Evolutionary conservation across 1,140 invertebrate genomes (phyloP).

Genomic region (Nasonia giraulti): DNA sequence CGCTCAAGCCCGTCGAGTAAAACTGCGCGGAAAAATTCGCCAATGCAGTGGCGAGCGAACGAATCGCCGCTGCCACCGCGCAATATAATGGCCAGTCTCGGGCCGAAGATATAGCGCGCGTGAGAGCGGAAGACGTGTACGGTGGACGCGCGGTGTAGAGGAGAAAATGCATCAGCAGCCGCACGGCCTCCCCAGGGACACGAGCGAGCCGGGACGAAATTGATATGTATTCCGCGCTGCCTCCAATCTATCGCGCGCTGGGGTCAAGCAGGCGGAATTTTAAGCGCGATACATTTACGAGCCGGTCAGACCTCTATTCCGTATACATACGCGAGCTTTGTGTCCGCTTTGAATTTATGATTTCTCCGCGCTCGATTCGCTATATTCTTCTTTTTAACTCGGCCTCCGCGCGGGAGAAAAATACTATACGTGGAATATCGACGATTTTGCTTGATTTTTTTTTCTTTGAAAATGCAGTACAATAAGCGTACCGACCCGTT

Average conservation of each 20-base stretch:
- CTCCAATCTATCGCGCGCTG: constrained; percentile 72
- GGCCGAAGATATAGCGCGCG: not conserved
- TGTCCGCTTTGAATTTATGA: constrained; percentile 50
- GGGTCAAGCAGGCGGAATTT: constrained; percentile 75
- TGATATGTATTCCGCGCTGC: constrained; percentile 74
- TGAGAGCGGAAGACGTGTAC: not conserved
- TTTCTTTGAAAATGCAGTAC: too few relatives aligned
- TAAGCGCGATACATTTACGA: constrained; percentile 66
- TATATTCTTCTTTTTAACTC: constrained; percentile 6
- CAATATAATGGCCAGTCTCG: constrained; percentile 37
- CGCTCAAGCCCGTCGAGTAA: not conserved
- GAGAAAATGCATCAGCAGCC: constrained; percentile 61
- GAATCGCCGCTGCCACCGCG: constrained; percentile 37
- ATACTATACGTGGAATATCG: constrained; percentile 7
- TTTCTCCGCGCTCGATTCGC: constrained; percentile 23
- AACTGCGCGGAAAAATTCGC: constrained; percentile 16
- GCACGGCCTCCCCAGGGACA: constrained; percentile 64
- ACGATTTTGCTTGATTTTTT: too few relatives aligned
- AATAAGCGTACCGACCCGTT: too few relatives aligned
- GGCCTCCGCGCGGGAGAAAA: not conserved
- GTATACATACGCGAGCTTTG: constrained; percentile 24
- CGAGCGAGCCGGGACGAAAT: constrained; percentile 64
- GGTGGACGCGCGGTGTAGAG: constrained; percentile 50
- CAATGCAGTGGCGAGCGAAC: constrained; percentile 27
- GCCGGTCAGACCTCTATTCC: constrained; percentile 38